A percentile compares a stretch with the other conserved stretches of the same genome.
Conservation (phyloP, 1,140 invertebrate genomes). For the Neotoxoptera formosana region DNA sequence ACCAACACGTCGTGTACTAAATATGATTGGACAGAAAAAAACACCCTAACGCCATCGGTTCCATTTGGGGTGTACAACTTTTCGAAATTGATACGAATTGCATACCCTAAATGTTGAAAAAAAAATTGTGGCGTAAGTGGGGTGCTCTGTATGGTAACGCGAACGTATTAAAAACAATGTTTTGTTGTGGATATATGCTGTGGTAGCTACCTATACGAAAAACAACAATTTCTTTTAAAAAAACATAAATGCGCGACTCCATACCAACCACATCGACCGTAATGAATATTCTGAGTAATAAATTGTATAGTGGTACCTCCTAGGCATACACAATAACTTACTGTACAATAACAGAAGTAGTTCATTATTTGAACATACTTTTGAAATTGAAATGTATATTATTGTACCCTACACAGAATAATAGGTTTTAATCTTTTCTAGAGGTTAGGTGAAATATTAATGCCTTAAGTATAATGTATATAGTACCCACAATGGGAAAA, state of each 20-base stretch:
- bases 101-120: too few species aligned
- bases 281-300: not conserved
- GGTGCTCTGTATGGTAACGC: too few species aligned
- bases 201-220: not conserved
- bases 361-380: not conserved
- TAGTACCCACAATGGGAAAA: not conserved
- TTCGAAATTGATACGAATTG: too few species aligned
- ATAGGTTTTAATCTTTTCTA: not conserved
- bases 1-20: too few species aligned
- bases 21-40: too few species aligned
- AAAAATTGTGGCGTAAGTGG: too few species aligned
- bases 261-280: not conserved
- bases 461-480: not conserved
- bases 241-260: not conserved
- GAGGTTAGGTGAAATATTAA: not conserved
- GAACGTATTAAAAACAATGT: constrained; percentile 9
- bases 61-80: too few species aligned
- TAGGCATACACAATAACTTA: not conserved
- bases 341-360: not conserved
- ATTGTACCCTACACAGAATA: not conserved
- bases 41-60: too few species aligned
- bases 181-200: not conserved
- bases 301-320: not conserved
- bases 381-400: not conserved
- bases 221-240: not conserved